Base-by-base conservation (phyloP, 1,140 invertebrate species). In the Ceratina calcarata region DNA sequence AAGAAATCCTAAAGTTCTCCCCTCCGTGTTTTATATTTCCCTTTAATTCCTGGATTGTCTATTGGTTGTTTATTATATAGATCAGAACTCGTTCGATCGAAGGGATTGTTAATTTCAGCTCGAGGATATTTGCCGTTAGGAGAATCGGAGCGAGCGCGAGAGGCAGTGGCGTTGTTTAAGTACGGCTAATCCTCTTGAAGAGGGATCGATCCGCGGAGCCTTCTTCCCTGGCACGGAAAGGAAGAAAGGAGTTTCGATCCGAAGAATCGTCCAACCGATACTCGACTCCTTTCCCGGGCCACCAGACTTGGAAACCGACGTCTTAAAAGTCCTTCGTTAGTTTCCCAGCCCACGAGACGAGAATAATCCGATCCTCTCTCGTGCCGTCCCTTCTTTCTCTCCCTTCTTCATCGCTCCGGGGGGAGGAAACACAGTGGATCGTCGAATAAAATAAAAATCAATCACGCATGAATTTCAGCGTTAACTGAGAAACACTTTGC, bases 241-340 rank as follows among this genome's bases (percentile, higher is more conserved):
- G 73, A 57, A 55, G 60, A 13, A 70, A 87, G 76, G 76, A 78
- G 79, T 72, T 67, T 65, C 79, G 83, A 82, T 81, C 74, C 24
- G 66, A 24, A 53, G 66, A 85, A 84, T 81, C 73, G 81, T 79
- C 62, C 61, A 32, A 73, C 55, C 45, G 80, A 78, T 78, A 73
- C 74, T 76, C 64, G 78, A 73, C 58, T 81, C 67, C 74, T 79
- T 66, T 53, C 32, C 24, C 32, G 49, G 71, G 68, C 61, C 62
- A 77, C 60, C 78, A 73, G 84, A 72, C 64, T 80, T 72, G 82
- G 83, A 74, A 82, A 82, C 74, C 65, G 83, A 85, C 74, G 84
- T 82, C 79, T 86, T 86, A 86, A 86, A 86, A 85, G 86, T 88
- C 85, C 85, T 88, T 88, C 86, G 85, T 88, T 88, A 88, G 85